Base-by-base conservation (phyloP, 2,797 vertebrate species). In the Falco rusticolus region DNA sequence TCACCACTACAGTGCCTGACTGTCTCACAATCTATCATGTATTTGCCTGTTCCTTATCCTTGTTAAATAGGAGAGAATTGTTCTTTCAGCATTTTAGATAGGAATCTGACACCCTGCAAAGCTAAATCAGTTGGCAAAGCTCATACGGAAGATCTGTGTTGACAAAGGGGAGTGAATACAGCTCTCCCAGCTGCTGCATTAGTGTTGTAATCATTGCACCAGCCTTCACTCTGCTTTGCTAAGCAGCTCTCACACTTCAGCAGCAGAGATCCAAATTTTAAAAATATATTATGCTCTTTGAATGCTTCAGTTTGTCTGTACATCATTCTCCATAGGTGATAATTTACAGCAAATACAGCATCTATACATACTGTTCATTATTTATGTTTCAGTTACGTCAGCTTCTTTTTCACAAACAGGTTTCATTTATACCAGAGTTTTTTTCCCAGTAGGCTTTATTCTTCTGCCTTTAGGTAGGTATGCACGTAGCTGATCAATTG, bases 141-240 rank as follows among this genome's bases (percentile, higher is more conserved):
- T 83, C 24, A 16, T 48, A 28, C 43, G 86, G 57, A 57, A 53
- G 74, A 43, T 83, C 53, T 61, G 76, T 56, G 48, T 69, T 91
- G 72, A 75, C 85, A 89, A 79, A 95, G 53, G 66, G 39, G 68
- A 56, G 77, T 13, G 88, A 85, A 72, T 47, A 26, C 37, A 76
- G 75, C 80, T 88, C 45, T 90, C 64, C 81, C 93, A 92, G 90
- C 86, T 92, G 86, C 82, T 53, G 82, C 41, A 26, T 45, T n/a
- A 37, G 50, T 57, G 74, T 5, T 72, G 33, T 24, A 64, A 60
- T 69, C 48, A 19, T 37, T 26, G 51, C 72, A 28, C 72, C 5
- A 10, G 66, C 72, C 77, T 45, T 50, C 45, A 5, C 82, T 34
- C 31, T 41, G 45, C 90, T 60, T 47, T 66, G 65, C 76, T 68